Conservation (phyloP, 2,888 invertebrate genomes). For the Adela reaumurella region DNA sequence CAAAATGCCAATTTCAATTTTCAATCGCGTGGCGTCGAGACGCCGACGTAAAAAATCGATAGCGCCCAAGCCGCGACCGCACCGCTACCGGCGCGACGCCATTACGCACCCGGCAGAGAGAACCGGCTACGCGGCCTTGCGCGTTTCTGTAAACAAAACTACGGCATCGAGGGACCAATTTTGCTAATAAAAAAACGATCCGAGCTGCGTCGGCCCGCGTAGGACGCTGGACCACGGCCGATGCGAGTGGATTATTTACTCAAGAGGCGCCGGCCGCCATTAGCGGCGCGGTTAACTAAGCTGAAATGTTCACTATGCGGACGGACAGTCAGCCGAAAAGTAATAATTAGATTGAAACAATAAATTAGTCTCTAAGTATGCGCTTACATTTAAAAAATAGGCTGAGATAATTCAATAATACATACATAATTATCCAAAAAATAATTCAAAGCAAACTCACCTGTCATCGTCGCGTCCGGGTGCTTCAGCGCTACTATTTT, state of each 20-base stretch:
- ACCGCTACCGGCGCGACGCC: background rate
- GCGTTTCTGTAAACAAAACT: background rate
- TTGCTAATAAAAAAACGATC: background rate
- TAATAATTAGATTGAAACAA: too few relatives aligned
- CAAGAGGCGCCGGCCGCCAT: slow-evolving; percentile 4
- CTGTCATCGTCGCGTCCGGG: slow-evolving; percentile 79
- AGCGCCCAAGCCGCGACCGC: background rate
- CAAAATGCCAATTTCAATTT: background rate
- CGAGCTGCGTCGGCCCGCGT: background rate
- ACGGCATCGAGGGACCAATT: background rate
- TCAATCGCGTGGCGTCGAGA: background rate
- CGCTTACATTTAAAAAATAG: too few relatives aligned
- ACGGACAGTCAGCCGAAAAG: too few relatives aligned
- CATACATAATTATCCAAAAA: background rate
- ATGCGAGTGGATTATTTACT: background rate
- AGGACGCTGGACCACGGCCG: background rate
- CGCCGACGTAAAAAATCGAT: background rate
- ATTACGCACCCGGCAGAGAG: background rate
- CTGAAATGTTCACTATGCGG: background rate
- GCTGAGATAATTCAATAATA: too few relatives aligned
- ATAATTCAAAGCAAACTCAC: slow-evolving; percentile 29
- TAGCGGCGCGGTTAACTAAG: background rate
- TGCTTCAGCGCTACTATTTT: slow-evolving; percentile 72
- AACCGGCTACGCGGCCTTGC: background rate
- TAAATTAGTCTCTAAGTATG: too few relatives aligned